Percentiles rank a stretch among this genome's conserved stretches.
phyloP scores from a whole-genome alignment of 2,888 invertebrate genomes.

The Dicyrtoma fusca region DNA sequence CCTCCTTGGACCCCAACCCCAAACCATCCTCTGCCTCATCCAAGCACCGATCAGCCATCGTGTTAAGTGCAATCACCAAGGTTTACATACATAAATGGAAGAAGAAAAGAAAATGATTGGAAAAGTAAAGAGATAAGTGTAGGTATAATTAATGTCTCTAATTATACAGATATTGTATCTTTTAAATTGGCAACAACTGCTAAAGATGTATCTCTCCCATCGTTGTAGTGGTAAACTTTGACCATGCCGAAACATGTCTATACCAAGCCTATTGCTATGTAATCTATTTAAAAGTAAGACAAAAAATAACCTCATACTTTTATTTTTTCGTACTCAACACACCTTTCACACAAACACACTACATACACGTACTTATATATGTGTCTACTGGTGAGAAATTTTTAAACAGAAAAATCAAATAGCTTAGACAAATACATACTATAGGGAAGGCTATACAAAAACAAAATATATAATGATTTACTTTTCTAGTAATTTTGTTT shows the following conservation, averaged over 20 bases:
- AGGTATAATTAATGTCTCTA: too few species aligned
- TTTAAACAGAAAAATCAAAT: background rate
- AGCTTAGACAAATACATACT: background rate
- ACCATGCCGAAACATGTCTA: background rate
- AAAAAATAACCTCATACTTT: slow-evolving; percentile 14
- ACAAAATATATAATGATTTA: too few species aligned
- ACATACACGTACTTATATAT: background rate
- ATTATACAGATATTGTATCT: too few species aligned
- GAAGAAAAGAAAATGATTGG: background rate
- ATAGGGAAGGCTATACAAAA: background rate
- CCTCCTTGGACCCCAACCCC: background rate
- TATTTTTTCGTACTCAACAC: slow-evolving; percentile 21
- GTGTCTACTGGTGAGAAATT: background rate
- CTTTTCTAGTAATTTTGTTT: too few species aligned
- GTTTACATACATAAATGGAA: too few species aligned
- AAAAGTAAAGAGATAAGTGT: too few species aligned
- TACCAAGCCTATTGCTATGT: background rate
- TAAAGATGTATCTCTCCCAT: background rate
- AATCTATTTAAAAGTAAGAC: slow-evolving; percentile 2
- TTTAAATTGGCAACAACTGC: too few species aligned
- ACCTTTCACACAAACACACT: slow-evolving; percentile 4
- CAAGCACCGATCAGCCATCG: too few species aligned
- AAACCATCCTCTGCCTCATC: too few species aligned
- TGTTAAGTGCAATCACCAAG: too few species aligned
- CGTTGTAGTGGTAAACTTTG: background rate